Base-by-base conservation (phyloP, 2,113 vertebrate genomes). In the Mixornis gularis region DNA sequence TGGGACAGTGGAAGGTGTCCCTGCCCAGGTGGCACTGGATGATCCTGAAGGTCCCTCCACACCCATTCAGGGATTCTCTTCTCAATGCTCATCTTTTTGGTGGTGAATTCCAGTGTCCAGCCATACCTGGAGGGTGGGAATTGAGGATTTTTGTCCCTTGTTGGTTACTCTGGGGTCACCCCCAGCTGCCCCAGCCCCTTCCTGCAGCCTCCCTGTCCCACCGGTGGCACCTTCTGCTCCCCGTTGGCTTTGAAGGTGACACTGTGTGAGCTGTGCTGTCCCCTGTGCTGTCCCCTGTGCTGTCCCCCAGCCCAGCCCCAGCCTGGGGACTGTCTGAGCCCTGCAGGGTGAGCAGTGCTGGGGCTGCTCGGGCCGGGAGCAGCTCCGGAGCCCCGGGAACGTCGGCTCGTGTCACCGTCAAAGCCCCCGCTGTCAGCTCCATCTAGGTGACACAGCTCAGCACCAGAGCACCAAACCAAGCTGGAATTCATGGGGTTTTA, bases 31-130 rank as follows among this genome's bases (percentile, higher is more conserved):
- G 73, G 24, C 6, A 7, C 15, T 1, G 65, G 56, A 0, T 32
- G 51, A 7, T 14, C 34, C 25, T 12, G 22, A 0, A 10, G 7
- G 14, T 43, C 38, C 41, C 36, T 59, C 5, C 38, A 5, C 4
- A 20, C 3, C 44, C 60, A 25, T 14, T 12, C 44, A 12, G 13
- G 8, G 19, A 2, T 73, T 44, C 26, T 25, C 0, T 59, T 59
- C 59, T 19, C 34, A 8, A 0, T 3, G 25, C 3, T 3, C 27
- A 3, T 26, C 38, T 20, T 9, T 8, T 8, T 3, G 7, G 5
- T 7, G 38, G 2, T 44, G 34, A 12, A 9, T 68, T 24, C 40
- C 36, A 20, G 0, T 6, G 29, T 29, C 5, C 13, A 19, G 7
- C 49, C 20, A 1, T 19, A 2, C 10, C 15, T 41, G 51, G 38